Evolutionary conservation across 2,797 vertebrate genomes (phyloP), one percentile per base, ranked within the genome.

Genomic region (Rhadinocentrus ornatus): DNA sequence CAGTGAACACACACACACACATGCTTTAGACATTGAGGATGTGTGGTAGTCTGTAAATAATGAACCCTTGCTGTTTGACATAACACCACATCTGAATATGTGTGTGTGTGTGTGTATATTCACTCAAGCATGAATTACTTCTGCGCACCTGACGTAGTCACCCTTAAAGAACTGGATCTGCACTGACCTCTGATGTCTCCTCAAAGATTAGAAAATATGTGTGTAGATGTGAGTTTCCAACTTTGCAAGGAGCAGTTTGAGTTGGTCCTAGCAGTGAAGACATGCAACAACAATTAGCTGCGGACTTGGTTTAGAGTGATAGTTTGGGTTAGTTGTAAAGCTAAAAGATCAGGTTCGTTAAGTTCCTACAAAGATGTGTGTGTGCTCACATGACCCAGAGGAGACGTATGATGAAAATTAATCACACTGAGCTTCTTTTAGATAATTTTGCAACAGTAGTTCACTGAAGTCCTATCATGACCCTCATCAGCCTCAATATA

Each of bases 1-100:
- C 35, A 12, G 31, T 64, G 24, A 41, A 50, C 48, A 55, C 75
- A 31, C 52, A 32, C 48, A 37, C 54, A 46, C 37, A 57, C 57
- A 53, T 15, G 20, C 54, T 16, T 31, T 46, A 54, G 7, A 69
- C 32, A 24, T 29, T 34, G 72, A 62, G 78, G 82, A 88, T 83
- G 81, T 88, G 75, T 67, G 31, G 29, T 29, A 86, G 86, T 77
- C 88, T 78, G 73, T 77, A 63, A 78, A 79, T 88, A 86, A 91
- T 86, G 66, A 75, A 67, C 66, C 34, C 84, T 62, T 24, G 48
- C 78, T 83, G 54, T 69, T 67, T 63, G 34, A 73, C 68, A 71
- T 83, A 53, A 57, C 71, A 37, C 50, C 11, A 20, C 32, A 13
- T 56, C 15, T 66, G 12, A 48, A 20, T 57, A n/a, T 31, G 31